Conservation (phyloP, 2,797 vertebrate genomes). For the Acipenser oxyrinchus region DNA sequence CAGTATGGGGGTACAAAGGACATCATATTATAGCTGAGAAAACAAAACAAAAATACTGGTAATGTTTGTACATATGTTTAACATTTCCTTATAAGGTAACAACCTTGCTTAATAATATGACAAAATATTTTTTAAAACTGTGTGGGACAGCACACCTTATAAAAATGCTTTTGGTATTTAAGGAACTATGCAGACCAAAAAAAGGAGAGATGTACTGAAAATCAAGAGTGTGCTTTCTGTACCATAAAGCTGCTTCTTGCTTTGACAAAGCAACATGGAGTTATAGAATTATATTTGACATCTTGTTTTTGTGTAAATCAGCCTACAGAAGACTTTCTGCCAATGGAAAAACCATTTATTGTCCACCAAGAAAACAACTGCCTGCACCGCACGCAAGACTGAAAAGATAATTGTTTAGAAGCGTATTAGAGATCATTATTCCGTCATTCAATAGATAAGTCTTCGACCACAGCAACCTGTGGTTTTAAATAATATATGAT, state of each 20-base stretch:
- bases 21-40: too few relatives aligned
- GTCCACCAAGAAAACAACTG: constrained; percentile 33
- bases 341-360: constrained; percentile 40
- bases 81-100: too few relatives aligned
- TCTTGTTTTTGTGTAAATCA: constrained; percentile 20
- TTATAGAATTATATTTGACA: constrained; percentile 32
- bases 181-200: constrained; percentile 24
- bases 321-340: constrained; percentile 12
- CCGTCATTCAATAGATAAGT: too few relatives aligned
- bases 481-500: too few relatives aligned
- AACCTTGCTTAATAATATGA: too few relatives aligned
- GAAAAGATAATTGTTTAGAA: too few relatives aligned
- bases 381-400: constrained; percentile 9
- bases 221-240: constrained; percentile 23
- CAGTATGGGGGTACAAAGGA: too few relatives aligned
- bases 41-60: too few relatives aligned
- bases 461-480: too few relatives aligned
- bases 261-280: constrained; percentile 32
- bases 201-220: constrained; percentile 17
- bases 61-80: too few relatives aligned
- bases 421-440: too few relatives aligned
- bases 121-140: too few relatives aligned
- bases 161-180: constrained; percentile 19
- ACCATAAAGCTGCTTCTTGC: constrained; percentile 41
- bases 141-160: not conserved